Evolutionary conservation across 2,888 invertebrate species (phyloP).

Genomic region (Phrixothrix hirtus): DNA sequence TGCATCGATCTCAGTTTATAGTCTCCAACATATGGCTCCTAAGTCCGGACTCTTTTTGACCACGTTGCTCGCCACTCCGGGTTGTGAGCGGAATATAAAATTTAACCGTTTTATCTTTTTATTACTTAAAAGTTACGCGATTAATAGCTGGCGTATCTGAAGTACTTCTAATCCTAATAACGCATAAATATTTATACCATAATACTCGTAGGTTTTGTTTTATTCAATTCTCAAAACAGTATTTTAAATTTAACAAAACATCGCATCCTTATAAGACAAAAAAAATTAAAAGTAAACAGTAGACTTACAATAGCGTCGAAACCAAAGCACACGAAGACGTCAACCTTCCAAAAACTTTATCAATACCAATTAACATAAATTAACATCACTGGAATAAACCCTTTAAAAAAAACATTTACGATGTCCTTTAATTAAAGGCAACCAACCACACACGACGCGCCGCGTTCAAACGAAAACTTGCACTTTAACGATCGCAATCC

Average conservation of each 20-base stretch:
- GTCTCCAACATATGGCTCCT: constrained; percentile 27
- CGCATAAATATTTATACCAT: not conserved
- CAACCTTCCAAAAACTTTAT: constrained; percentile 18
- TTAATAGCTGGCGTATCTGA: constrained; percentile 5
- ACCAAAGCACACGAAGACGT: not conserved
- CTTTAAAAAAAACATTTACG: constrained; percentile 12
- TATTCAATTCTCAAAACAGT: too few species aligned
- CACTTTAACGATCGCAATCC: constrained; percentile 8
- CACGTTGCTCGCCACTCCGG: constrained; percentile 28
- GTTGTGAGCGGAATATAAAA: constrained; percentile 19
- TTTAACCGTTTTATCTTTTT: constrained; percentile 17
- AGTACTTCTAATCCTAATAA: not conserved
- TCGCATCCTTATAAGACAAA: too few species aligned
- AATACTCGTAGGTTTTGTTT: too few species aligned
- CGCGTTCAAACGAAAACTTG: constrained; percentile 5
- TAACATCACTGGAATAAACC: constrained; percentile 21
- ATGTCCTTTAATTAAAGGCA: constrained; percentile 3
- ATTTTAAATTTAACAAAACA: too few species aligned
- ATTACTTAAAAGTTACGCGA: constrained; percentile 14
- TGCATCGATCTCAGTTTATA: constrained; percentile 25
- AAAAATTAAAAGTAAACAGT: not conserved
- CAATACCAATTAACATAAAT: constrained; percentile 28
- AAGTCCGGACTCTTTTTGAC: constrained; percentile 18
- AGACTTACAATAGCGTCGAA: not conserved
- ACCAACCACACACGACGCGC: constrained; percentile 2